phyloP scores from a whole-genome alignment of 2,797 vertebrate species.

The Micropoecilia bifurca region DNA sequence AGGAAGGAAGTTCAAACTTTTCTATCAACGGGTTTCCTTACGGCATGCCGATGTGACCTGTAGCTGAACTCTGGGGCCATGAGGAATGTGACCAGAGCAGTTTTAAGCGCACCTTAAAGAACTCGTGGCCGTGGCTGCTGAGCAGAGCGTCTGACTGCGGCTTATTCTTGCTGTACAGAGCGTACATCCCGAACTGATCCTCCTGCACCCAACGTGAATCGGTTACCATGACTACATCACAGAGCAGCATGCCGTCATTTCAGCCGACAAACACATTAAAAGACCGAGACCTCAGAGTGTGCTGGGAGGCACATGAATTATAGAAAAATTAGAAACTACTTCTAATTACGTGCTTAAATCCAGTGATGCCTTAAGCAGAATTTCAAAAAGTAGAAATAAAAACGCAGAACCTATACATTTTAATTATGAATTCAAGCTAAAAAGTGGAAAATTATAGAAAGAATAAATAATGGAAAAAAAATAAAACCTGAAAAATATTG shows the following conservation, averaged over 20 bases:
- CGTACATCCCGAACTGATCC: constrained; percentile 90
- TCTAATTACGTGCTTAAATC: neutral
- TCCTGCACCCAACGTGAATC: constrained; percentile 80
- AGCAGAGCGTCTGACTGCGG: constrained; percentile 86
- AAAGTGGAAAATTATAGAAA: neutral
- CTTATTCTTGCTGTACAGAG: constrained; percentile 91
- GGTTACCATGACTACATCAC: constrained; percentile 62
- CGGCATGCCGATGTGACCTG: neutral
- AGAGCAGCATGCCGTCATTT: constrained; percentile 42
- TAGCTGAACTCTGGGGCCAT: constrained; percentile 13
- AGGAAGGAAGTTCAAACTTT: neutral
- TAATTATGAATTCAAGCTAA: neutral
- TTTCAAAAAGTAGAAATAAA: neutral
- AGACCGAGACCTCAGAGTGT: constrained; percentile 7
- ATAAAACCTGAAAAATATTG: neutral
- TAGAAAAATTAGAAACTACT: neutral
- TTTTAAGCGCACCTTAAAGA: constrained; percentile 86
- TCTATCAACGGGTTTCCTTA: neutral
- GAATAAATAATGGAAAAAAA: neutral
- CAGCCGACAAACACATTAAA: constrained; percentile 19
- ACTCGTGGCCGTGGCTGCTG: constrained; percentile 86
- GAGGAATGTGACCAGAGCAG: constrained; percentile 32
- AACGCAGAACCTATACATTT: neutral
- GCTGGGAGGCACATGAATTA: neutral
- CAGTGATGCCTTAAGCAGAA: neutral